Conservation (phyloP, 2,113 vertebrate species). For the Bos taurus region DNA sequence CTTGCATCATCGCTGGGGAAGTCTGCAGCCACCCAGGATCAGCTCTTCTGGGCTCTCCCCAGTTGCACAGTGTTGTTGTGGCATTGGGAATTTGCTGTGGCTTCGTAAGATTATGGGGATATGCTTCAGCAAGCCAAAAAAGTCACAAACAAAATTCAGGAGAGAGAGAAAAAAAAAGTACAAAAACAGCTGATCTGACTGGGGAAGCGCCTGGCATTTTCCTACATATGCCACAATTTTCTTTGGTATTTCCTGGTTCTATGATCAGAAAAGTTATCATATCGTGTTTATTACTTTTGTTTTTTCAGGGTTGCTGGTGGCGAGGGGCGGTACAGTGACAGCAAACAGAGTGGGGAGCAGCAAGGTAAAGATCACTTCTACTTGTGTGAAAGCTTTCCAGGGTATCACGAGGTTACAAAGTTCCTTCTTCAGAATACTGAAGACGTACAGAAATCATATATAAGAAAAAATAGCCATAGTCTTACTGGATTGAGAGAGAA, state of each 20-base stretch:
- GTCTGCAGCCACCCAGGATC: conserved; percentile 56
- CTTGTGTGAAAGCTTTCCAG: conserved; percentile 68
- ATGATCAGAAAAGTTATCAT: conserved; percentile 75
- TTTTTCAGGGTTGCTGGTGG: conserved; percentile 24
- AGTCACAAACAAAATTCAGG: conserved; percentile 64
- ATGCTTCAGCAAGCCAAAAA: conserved; percentile 63
- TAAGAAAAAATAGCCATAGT: neutral
- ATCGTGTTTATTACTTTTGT: conserved; percentile 42
- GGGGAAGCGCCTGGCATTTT: conserved; percentile 76
- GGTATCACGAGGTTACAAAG: conserved; percentile 67
- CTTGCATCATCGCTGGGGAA: conserved; percentile 18
- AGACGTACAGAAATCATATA: conserved; percentile 25
- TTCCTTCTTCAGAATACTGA: conserved; percentile 55
- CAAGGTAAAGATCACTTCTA: conserved; percentile 66
- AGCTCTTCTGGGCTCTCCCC: conserved; percentile 59
- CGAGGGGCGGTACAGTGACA: neutral
- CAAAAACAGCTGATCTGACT: conserved; percentile 73
- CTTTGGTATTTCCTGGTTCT: conserved; percentile 76
- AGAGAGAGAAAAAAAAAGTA: conserved; percentile 30
- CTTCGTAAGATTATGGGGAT: conserved; percentile 68
- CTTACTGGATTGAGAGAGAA: neutral
- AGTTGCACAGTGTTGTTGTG: conserved; percentile 58
- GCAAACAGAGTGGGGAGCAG: neutral
- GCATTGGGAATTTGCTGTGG: conserved; percentile 66
- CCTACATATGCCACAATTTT: conserved; percentile 72